A percentile compares a stretch with the other conserved stretches of the same genome.
Conservation (phyloP, 1,140 invertebrate genomes). For the Bombyx mandarina region DNA sequence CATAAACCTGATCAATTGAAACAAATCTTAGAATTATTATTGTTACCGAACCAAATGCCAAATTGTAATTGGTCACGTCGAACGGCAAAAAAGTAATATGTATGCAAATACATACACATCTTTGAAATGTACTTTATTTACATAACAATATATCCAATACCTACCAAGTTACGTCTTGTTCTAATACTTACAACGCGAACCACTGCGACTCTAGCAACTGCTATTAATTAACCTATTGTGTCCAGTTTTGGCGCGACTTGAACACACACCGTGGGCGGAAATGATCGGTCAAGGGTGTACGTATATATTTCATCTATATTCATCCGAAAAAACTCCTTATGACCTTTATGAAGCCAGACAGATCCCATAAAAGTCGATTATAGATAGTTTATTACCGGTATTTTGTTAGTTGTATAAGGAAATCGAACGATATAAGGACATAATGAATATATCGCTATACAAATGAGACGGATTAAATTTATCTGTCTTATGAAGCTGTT, state of each 20-base stretch:
- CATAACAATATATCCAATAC: constrained; percentile 24
- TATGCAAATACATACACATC: constrained; percentile 19
- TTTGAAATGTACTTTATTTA: constrained; percentile 18
- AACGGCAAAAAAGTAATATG: constrained; percentile 25
- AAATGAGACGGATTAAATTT: not conserved
- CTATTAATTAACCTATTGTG: constrained; percentile 35
- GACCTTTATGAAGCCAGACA: not conserved
- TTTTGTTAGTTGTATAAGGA: too few relatives aligned
- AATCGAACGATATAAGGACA: not conserved
- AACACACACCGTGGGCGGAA: constrained; percentile 31
- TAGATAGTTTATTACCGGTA: constrained; percentile 8
- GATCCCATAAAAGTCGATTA: constrained; percentile 11
- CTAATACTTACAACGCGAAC: constrained; percentile 10
- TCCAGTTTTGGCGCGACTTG: constrained; percentile 30
- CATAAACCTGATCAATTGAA: not conserved
- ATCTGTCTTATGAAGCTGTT: too few relatives aligned
- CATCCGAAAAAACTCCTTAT: constrained; percentile 3
- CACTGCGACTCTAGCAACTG: constrained; percentile 16
- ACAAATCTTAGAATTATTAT: constrained; percentile 10
- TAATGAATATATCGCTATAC: constrained; percentile 8
- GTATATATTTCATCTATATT: constrained; percentile 11
- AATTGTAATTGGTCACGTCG: constrained; percentile 24
- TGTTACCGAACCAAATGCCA: constrained; percentile 10
- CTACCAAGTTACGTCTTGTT: constrained; percentile 9
- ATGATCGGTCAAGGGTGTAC: constrained; percentile 24